These are phyloP conservation scores for Momotus momota DNA, from an alignment of 2,797 vertebrate species.

Conservation along the genomic window DNA sequence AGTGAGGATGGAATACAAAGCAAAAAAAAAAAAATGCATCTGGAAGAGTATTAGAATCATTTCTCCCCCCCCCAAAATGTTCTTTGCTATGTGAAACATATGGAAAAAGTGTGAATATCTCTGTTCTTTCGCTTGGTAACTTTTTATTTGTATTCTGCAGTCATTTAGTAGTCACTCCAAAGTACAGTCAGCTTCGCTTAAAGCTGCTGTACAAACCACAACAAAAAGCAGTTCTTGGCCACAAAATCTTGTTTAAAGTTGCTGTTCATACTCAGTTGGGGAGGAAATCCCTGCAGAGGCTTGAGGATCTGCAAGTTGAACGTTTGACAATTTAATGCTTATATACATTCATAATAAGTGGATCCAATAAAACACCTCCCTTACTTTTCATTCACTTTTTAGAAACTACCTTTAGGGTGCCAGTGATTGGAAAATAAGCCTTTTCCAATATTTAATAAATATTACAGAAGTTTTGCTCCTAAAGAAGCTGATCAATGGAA, in stretches of 20 bases:
- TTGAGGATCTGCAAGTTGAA: constrained; percentile 6
- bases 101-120: background rate
- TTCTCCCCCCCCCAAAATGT: background rate
- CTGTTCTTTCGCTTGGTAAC: background rate
- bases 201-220: background rate
- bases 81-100: background rate
- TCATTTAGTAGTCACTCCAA: background rate
- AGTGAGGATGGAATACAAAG: background rate
- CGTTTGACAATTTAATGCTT: background rate
- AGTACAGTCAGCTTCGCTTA: background rate
- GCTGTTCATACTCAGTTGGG: background rate
- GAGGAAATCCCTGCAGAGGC: constrained; percentile 9
- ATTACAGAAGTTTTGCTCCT: constrained; percentile 16
- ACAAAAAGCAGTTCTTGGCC: background rate
- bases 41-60: background rate
- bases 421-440: background rate
- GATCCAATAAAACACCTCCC: background rate
- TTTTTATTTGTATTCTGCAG: constrained; percentile 19
- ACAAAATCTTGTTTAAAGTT: background rate
- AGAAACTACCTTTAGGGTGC: background rate
- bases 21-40: background rate
- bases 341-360: constrained; percentile 26
- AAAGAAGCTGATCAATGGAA: constrained; percentile 31
- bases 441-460: constrained; percentile 25
- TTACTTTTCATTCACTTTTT: constrained; percentile 24